These are phyloP conservation scores for Lydus trimaculatus DNA, from an alignment of 2,888 invertebrate genomes.

Conservation along the genomic window DNA sequence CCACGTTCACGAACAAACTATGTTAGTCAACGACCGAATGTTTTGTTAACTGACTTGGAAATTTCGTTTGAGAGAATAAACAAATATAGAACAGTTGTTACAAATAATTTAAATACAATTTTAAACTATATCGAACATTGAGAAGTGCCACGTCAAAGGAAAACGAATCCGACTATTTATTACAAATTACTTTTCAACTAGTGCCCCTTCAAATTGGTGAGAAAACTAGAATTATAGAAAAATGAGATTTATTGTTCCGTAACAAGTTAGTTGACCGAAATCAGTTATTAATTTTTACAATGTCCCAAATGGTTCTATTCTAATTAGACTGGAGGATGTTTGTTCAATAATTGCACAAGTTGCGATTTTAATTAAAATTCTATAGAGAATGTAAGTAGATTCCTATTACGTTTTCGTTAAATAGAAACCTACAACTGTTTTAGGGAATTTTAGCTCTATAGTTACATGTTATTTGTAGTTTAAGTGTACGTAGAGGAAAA, in stretches of 20 bases:
- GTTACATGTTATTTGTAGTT: constrained; percentile 24
- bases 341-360: constrained; percentile 14
- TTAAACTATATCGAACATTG: not conserved
- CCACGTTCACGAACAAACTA: not conserved
- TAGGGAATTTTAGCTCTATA: constrained; percentile 24
- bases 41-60: not conserved
- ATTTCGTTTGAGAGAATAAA: not conserved
- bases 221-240: not conserved
- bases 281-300: constrained; percentile 3
- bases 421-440: constrained; percentile 1
- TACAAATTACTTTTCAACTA: not conserved
- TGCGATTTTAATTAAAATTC: constrained; percentile 25
- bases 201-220: too few species aligned
- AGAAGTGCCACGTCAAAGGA: not conserved
- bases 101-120: not conserved
- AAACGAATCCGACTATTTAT: not conserved
- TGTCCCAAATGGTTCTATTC: not conserved
- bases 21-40: not conserved
- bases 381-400: constrained; percentile 20
- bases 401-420: constrained; percentile 20
- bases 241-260: not conserved
- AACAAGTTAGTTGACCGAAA: not conserved
- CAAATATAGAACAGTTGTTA: not conserved
- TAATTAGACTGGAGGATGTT: constrained; percentile 10
- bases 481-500: constrained; percentile 28